Base-by-base conservation (phyloP, 2,113 vertebrate species). In the Gambusia holbrooki region DNA sequence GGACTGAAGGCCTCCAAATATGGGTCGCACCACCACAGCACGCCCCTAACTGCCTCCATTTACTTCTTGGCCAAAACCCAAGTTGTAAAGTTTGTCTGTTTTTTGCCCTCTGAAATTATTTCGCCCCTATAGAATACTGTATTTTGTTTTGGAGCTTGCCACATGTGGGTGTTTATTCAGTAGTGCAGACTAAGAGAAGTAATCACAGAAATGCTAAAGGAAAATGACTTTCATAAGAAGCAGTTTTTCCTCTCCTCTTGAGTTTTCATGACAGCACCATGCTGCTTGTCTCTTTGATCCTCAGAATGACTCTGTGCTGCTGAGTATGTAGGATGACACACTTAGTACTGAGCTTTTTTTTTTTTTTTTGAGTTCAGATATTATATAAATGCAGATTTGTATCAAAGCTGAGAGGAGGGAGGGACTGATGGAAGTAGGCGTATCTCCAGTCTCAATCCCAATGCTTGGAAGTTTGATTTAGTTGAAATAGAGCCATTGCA, bases 211-310 rank as follows among this genome's bases (percentile, higher is more conserved):
- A n/a, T 11, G 25, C 64, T 64, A 64, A 64, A 51, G 33, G 33
- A 62, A 61, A 13, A 54, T 32, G n/a, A n/a, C 10, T 4, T 17
- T 8, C 35, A 11, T 14, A 72, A 27, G 25, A 25, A 65, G 63
- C 42, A 65, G 25, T 35, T 25, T 15, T 33, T 33, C 30, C 37
- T 72, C n/a, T 37, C 60, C 9, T 58, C 12, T 69, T 61, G 8
- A 32, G 9, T 28, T 30, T 64, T 51, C 27, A 45, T 64, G 40
- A 51, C 40, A 27, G 29, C 61, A n/a, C 22, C 19, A 27, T 48
- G 62, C 71, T 51, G 40, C 71, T 45, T 33, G 28, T 65, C 42
- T 33, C 62, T 74, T 54, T 51, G 72, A 66, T 74, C 62, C 13
- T 48, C 6, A 33, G 22, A 45, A 32, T 48, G 71, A 45, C 61